Base-by-base conservation (phyloP, 2,113 vertebrate species). In the Drymodes brunneopygia region DNA sequence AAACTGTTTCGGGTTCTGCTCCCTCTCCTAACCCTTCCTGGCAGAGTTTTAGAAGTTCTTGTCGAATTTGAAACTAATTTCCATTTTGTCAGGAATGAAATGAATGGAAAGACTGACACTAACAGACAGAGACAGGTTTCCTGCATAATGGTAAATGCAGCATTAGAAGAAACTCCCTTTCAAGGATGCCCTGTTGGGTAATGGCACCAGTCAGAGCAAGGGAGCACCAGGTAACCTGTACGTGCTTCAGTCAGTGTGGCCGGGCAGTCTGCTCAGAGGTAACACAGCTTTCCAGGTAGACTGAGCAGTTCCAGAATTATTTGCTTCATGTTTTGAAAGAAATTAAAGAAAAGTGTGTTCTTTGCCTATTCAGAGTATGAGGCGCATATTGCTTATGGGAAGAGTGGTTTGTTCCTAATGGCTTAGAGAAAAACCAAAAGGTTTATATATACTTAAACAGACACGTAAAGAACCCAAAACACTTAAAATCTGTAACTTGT, bases 401-500 rank as follows among this genome's bases (percentile, higher is more conserved):
- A 96, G 89, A 93, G 90, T 73, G 77, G 84, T 84, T 97, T 95
- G 73, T 82, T 92, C 84, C 58, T 91, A 77, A 88, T 92, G 92
- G 95, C 93, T 96, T 97, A 51, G 70, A 91, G 93, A 75, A 91
- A 91, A 95, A 95, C 65, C 65, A 95, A 93, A 97, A 81, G 15
- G 60, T 56, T 95, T 82, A 73, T 60, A 45, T 29, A 86, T 88
- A 91, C 67, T 95, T 90, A 94, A 97, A 95, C 9, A 95, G 93
- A 93, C 67, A 29, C 24, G 62, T 94, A 77, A 96, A 97, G 89
- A 84, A 82, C 19, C 17, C 75, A 95, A 96, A 95, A 66, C 71
- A 75, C 90, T 95, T 94, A 87, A 95, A 95, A 90, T 91, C 94
- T 96, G 11, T 74, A 91, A 90, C 81, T 97, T 98, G 98, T 98